phyloP scores from a whole-genome alignment of 2,113 vertebrate genomes.

The Ascaphus truei region DNA sequence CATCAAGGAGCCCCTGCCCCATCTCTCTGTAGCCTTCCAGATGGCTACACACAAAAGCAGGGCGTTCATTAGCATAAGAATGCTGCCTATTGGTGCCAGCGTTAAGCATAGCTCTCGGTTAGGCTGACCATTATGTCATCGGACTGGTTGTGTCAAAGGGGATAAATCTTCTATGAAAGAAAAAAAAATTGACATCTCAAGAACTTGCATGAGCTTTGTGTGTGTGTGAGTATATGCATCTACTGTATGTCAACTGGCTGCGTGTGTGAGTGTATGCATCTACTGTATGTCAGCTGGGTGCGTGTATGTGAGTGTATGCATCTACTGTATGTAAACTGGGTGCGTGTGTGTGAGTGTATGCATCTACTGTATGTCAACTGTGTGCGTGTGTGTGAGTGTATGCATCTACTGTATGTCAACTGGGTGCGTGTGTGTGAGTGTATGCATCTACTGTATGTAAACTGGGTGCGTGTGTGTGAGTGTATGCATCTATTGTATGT shows the following conservation, averaged over 20 bases:
- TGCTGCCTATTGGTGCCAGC: constrained; percentile 35
- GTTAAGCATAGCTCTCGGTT: constrained; percentile 3
- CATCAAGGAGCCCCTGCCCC: constrained; percentile 21
- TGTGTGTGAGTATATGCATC: neutral
- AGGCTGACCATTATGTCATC: constrained; percentile 59
- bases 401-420: no score
- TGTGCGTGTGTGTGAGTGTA: no score
- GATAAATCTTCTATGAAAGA: constrained; percentile 17
- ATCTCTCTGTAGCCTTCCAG: constrained; percentile 43
- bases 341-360: no score
- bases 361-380: no score
- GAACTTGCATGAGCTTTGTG: neutral
- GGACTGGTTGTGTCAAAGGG: neutral
- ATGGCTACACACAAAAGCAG: constrained; percentile 57
- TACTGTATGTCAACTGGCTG: neutral
- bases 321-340: no score
- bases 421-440: no score
- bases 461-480: no score
- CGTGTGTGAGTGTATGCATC: constrained; percentile 11
- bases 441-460: no score
- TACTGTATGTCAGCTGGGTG: constrained; percentile 9
- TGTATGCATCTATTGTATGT: no score
- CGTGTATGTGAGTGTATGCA: constrained; percentile 16
- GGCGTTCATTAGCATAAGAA: constrained; percentile 66
- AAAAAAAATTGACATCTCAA: neutral